Evolutionary conservation across 1,140 invertebrate genomes (phyloP).

Genomic region (Metopolophium dirhodum): DNA sequence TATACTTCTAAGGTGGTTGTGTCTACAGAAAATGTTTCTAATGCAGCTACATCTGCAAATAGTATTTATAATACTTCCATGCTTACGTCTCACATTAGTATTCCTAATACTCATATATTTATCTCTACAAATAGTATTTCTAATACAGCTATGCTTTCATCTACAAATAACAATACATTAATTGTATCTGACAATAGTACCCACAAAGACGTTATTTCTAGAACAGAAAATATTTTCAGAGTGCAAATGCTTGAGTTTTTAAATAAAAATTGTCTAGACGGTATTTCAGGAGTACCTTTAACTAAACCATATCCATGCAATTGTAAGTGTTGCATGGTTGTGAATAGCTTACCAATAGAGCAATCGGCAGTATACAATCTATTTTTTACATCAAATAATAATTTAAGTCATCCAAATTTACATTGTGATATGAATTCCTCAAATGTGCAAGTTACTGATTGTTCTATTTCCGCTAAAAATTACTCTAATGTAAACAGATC

Average conservation of each 20-base stretch:
- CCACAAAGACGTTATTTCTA: not conserved
- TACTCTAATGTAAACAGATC: not conserved
- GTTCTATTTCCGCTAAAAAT: not conserved
- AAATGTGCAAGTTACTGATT: not conserved
- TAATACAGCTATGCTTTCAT: not conserved
- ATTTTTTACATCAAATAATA: not conserved
- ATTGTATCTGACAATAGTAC: not conserved
- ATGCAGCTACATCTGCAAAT: not conserved
- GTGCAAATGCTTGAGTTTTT: not conserved
- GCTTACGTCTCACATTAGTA: not conserved
- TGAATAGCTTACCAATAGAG: not conserved
- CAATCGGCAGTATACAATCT: not conserved
- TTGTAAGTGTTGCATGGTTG: not conserved
- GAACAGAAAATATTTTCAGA: not conserved
- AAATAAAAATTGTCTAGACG: not conserved
- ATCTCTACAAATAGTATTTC: not conserved
- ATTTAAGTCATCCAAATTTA: not conserved
- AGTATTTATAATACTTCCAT: not conserved
- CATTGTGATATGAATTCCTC: not conserved
- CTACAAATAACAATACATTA: not conserved
- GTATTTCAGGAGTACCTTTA: not conserved
- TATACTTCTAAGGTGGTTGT: not conserved
- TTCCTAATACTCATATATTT: not conserved
- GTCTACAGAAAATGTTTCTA: not conserved
- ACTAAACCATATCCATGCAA: not conserved